These are phyloP conservation scores for Coelopa pilipes DNA, from an alignment of 2,888 invertebrate species.

Conservation along the genomic window DNA sequence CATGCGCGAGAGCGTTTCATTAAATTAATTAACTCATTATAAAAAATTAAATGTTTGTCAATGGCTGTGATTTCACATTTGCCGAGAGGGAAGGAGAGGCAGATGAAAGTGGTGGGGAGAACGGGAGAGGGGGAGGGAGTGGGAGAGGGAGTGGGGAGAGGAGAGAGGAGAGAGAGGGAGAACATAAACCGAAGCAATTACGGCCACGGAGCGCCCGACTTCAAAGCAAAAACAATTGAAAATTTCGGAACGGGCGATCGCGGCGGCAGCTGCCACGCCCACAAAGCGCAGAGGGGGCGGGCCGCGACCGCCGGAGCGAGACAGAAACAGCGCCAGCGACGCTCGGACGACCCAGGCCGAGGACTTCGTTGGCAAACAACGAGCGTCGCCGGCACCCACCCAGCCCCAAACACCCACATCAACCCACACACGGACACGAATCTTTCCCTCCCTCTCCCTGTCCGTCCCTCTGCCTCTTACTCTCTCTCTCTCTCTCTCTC, in stretches of 20 bases:
- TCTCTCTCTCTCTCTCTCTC: too few species aligned
- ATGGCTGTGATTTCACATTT: conserved; percentile 28
- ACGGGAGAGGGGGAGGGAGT: too few species aligned
- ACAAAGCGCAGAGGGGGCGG: not conserved
- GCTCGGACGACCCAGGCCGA: not conserved
- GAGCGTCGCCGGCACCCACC: not conserved
- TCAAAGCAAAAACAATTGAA: conserved; percentile 36
- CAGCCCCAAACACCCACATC: not conserved
- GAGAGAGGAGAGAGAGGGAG: too few species aligned
- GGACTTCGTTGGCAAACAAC: conserved; percentile 22
- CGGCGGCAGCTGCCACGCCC: not conserved
- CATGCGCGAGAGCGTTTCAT: conserved; percentile 43
- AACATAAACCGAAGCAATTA: conserved; percentile 8
- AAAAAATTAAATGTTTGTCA: conserved; percentile 47
- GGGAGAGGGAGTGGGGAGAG: too few species aligned
- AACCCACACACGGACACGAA: too few species aligned
- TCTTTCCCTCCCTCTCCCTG: too few species aligned
- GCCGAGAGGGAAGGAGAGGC: not conserved
- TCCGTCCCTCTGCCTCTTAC: too few species aligned
- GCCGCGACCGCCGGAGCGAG: not conserved
- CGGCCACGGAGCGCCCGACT: conserved; percentile 15
- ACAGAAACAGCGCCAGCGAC: not conserved
- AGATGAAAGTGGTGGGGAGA: not conserved
- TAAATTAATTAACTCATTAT: conserved; percentile 54
- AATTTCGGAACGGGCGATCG: conserved; percentile 14